Conservation (phyloP, 2,113 vertebrate genomes). For the Dicrurus megarhynchus region DNA sequence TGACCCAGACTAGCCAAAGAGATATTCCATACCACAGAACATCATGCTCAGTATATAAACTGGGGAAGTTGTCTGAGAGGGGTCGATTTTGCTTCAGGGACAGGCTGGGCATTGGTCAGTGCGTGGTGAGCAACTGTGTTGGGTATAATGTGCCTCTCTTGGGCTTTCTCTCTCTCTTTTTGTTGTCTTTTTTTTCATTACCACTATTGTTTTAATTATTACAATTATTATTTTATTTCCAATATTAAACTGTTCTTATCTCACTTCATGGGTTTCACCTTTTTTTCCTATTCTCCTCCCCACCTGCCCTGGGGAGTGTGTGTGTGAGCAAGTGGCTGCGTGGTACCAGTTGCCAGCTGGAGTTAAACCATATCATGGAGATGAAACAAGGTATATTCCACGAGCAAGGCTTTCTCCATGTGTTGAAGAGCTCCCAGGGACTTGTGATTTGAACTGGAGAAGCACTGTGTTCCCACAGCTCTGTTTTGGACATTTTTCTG, state of each 20-base stretch:
- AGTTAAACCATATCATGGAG: background rate
- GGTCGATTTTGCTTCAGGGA: rapidly evolving
- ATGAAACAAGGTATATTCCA: background rate
- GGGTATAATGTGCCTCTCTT: background rate
- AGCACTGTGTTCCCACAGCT: background rate
- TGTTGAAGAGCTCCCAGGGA: background rate
- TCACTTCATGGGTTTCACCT: background rate
- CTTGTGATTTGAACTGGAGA: background rate
- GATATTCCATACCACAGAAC: background rate
- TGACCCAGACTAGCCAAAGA: background rate
- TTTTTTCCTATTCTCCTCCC: background rate
- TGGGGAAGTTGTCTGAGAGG: background rate
- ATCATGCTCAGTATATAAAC: background rate
- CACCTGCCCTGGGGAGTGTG: rapidly evolving
- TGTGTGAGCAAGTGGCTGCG: background rate
- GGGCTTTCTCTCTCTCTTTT: background rate
- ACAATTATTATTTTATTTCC: background rate
- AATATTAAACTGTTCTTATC: background rate
- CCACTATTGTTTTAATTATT: background rate
- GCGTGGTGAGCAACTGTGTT: background rate
- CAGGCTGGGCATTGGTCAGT: background rate
- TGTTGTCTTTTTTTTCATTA: background rate
- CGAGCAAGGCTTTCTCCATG: background rate
- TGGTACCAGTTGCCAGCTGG: background rate
- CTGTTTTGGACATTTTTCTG: conserved; percentile 11